phyloP scores from a whole-genome alignment of 2,797 vertebrate species.

The Selene dorsalis region DNA sequence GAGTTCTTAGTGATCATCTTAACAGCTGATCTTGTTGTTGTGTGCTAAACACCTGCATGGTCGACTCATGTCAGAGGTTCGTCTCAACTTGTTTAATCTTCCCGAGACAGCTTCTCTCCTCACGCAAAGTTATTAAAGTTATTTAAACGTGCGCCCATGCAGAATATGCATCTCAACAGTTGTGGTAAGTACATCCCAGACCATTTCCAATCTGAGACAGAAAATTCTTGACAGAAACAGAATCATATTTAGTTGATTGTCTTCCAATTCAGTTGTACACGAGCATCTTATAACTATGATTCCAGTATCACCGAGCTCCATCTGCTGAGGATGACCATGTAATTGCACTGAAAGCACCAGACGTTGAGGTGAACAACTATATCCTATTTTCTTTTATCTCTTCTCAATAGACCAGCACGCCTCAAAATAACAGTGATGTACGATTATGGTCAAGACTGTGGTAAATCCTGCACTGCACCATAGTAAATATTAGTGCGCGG shows the following conservation, averaged over 20 bases:
- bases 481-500: conserved; percentile 36
- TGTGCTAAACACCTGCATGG: conserved; percentile 50
- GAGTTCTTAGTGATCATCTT: conserved; percentile 48
- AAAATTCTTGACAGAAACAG: conserved; percentile 3
- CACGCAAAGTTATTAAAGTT: background rate
- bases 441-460: conserved; percentile 33
- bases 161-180: background rate
- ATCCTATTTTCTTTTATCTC: conserved; percentile 3
- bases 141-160: background rate
- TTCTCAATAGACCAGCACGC: background rate
- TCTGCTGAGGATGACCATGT: background rate
- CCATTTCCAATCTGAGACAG: background rate
- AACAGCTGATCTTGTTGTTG: conserved; percentile 40
- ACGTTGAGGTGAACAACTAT: background rate
- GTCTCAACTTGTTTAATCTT: conserved; percentile 69
- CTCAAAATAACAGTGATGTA: conserved; percentile 21
- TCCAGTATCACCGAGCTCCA: background rate
- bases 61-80: conserved; percentile 51
- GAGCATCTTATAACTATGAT: background rate
- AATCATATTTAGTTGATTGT: background rate
- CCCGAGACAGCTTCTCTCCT: conserved; percentile 21
- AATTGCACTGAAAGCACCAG: conserved; percentile 16
- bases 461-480: conserved; percentile 17
- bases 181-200: background rate
- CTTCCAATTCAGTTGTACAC: background rate